These are phyloP conservation scores for Nycticryphes semicollaris DNA, from an alignment of 2,113 vertebrate genomes.

Conservation along the genomic window DNA sequence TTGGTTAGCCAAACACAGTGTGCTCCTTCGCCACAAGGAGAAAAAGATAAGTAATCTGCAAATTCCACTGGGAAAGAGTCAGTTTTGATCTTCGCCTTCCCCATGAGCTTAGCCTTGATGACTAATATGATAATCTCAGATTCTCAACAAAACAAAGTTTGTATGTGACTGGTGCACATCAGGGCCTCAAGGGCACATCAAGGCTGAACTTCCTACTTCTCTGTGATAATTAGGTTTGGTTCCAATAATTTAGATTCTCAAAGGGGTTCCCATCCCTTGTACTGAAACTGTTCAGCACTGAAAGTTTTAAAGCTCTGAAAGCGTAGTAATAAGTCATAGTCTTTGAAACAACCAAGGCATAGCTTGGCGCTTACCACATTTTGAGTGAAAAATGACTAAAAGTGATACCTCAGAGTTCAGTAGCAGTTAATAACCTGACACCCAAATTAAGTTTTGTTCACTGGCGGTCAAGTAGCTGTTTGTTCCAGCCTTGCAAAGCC, in stretches of 20 bases:
- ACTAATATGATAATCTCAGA: background rate
- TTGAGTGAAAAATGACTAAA: background rate
- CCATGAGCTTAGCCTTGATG: background rate
- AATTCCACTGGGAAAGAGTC: background rate
- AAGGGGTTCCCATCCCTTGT: background rate
- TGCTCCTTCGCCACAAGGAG: background rate
- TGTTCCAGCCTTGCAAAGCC: background rate
- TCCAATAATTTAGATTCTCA: background rate
- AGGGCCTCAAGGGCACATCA: background rate
- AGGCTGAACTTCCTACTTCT: background rate
- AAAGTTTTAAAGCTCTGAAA: background rate
- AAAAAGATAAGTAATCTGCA: background rate
- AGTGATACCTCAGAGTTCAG: background rate
- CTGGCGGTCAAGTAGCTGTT: background rate
- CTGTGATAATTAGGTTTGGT: background rate
- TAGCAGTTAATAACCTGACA: background rate
- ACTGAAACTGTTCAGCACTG: background rate
- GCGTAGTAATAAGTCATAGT: background rate
- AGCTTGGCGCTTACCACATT: background rate
- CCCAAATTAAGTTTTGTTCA: background rate
- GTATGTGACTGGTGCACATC: background rate
- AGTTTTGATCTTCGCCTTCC: background rate
- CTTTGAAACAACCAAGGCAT: background rate
- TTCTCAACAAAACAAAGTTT: background rate
- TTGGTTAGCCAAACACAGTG: background rate